Conservation (phyloP, 2,113 vertebrate species). For the Amia ocellicauda region DNA sequence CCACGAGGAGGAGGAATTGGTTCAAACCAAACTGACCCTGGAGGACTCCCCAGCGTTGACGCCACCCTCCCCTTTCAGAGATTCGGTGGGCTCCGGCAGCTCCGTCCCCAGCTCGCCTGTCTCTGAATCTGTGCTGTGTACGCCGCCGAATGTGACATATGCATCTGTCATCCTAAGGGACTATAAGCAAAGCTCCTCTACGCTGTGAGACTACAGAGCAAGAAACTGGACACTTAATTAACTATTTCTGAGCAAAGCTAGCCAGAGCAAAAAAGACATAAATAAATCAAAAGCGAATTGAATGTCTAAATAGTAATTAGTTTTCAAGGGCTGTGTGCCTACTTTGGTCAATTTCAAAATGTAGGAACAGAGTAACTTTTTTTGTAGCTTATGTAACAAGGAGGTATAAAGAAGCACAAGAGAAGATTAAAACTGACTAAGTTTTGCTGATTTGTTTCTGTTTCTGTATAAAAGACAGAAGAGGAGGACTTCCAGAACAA, state of each 20-base stretch:
- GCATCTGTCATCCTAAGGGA: constrained; percentile 80
- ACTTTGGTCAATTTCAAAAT: constrained; percentile 6
- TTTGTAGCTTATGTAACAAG: constrained; percentile 1
- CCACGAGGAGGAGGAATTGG: constrained; percentile 70
- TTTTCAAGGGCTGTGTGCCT: background rate
- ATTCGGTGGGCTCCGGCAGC: constrained; percentile 84
- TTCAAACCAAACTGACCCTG: constrained; percentile 70
- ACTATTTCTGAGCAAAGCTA: constrained; percentile 9
- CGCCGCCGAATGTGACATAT: constrained; percentile 73
- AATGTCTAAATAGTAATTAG: constrained; percentile 27
- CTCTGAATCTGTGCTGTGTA: constrained; percentile 76
- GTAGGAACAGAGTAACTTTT: background rate
- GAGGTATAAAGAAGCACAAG: constrained; percentile 8
- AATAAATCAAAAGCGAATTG: constrained; percentile 15
- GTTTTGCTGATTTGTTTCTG: background rate
- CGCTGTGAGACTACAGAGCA: constrained; percentile 74
- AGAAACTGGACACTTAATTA: background rate
- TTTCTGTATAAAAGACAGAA: background rate
- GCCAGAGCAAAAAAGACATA: constrained; percentile 14
- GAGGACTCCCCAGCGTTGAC: constrained; percentile 84
- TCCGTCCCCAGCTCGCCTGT: constrained; percentile 75
- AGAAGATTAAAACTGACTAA: background rate
- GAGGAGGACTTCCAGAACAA: background rate
- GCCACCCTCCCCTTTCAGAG: constrained; percentile 93
- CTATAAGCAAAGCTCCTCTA: constrained; percentile 94